Base-by-base conservation (phyloP, 2,113 vertebrate species). In the Uria lomvia region DNA sequence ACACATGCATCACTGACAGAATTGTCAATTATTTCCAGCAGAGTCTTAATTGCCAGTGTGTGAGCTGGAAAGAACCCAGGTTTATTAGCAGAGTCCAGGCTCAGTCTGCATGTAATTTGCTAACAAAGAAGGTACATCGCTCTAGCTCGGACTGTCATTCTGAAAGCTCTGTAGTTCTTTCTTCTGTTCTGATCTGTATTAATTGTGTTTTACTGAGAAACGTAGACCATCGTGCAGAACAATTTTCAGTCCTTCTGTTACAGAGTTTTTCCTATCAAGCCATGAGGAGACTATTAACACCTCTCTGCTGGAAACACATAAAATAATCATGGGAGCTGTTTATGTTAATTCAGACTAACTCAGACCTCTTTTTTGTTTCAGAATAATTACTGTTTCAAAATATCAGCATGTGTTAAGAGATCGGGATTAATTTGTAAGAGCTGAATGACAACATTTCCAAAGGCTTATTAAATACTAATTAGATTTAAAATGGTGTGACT, bases 401-500 rank as follows among this genome's bases (percentile, higher is more conserved):
- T 96, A 97, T 50, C 93, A 97, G 87, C 96, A 88, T 96, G 95
- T 96, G 95, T 96, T 97, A 96, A 97, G 92, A 97, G 93, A 97
- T 94, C 91, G 90, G 89, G 95, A 97, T 97, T 97, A 95, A 98
- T 97, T 97, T 97, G 77, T 92, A 94, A 92, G 91, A 91, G 89
- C 85, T 95, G 94, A 97, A 92, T 97, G 92, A 95, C 96, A 97
- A 89, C 92, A 96, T 97, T 98, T 97, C 95, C 93, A 97, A 96
- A 91, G 87, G 60, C 55, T 97, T 98, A 97, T 98, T 98, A 98
- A 97, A 87, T 77, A 91, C 88, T 97, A 98, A 98, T 98, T 98
- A 97, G 81, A 97, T 98, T 97, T 97, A 79, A 94, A 97, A 92
- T 6, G 19, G 34, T 95, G 92, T 96, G 96, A 96, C 77, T 97